Conservation (phyloP, 2,888 invertebrate species). For the Dynastes maya region DNA sequence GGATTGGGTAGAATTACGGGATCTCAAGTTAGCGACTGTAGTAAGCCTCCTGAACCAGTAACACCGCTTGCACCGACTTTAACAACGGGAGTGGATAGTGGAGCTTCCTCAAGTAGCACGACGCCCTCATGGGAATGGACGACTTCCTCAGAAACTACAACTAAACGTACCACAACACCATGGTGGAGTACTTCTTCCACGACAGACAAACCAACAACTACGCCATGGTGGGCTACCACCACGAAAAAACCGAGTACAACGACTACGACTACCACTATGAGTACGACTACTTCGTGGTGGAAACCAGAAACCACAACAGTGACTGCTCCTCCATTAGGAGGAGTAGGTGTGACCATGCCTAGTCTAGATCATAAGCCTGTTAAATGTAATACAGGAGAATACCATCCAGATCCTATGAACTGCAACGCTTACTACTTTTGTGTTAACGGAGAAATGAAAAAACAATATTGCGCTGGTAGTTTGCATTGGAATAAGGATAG, state of each 20-base stretch:
- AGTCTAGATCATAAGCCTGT: slow-evolving; percentile 64
- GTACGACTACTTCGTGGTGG: slow-evolving; percentile 51
- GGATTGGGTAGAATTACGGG: slow-evolving; percentile 79
- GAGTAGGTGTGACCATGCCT: slow-evolving; percentile 71
- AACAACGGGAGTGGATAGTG: slow-evolving; percentile 79
- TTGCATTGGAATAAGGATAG: slow-evolving; percentile 83
- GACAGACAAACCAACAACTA: slow-evolving; percentile 63
- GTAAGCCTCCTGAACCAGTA: slow-evolving; percentile 80
- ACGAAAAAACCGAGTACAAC: slow-evolving; percentile 50
- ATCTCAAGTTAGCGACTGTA: slow-evolving; percentile 75
- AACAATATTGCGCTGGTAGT: slow-evolving; percentile 85
- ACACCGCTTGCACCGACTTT: slow-evolving; percentile 85
- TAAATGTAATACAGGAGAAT: slow-evolving; percentile 70
- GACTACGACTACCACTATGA: slow-evolving; percentile 41
- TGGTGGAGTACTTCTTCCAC: slow-evolving; percentile 61
- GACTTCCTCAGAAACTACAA: slow-evolving; percentile 30
- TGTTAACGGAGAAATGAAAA: slow-evolving; percentile 79
- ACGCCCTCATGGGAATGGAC: slow-evolving; percentile 51
- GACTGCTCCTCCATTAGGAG: slow-evolving; percentile 68
- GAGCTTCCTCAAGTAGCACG: slow-evolving; percentile 61
- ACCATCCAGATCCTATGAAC: slow-evolving; percentile 77
- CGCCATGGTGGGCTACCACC: slow-evolving; percentile 60
- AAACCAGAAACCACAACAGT: slow-evolving; percentile 56
- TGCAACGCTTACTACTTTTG: slow-evolving; percentile 87
- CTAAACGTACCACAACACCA: slow-evolving; percentile 62